A percentile compares a stretch with the other conserved stretches of the same genome.
phyloP scores from a whole-genome alignment of 2,888 invertebrate genomes.

The Rhimphoctona megacephalus region DNA sequence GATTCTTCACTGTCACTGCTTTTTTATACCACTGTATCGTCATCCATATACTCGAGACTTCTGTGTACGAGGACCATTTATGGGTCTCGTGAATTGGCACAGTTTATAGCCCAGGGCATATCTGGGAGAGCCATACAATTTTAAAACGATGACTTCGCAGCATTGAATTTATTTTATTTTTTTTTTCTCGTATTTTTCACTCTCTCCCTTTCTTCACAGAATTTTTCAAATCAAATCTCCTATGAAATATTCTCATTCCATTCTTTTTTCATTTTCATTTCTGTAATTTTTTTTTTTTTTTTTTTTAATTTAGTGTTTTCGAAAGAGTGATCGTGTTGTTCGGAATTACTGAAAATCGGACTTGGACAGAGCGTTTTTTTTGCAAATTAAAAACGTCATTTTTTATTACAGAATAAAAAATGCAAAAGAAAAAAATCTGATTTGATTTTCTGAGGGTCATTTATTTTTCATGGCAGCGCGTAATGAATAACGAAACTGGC shows the following conservation, averaged over 20 bases:
- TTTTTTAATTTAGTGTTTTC: too few species aligned
- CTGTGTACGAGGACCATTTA: background rate
- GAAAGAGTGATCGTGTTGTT: too few species aligned
- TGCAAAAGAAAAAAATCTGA: background rate
- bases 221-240: background rate
- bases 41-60: background rate
- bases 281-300: too few species aligned
- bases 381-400: background rate
- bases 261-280: background rate
- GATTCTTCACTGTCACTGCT: constrained; percentile 13
- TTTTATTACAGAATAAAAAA: background rate
- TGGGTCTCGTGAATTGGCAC: background rate
- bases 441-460: background rate
- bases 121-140: background rate
- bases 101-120: background rate
- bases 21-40: background rate
- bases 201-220: background rate
- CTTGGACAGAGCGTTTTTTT: too few species aligned
- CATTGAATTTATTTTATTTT: background rate
- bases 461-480: too few species aligned
- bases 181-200: background rate
- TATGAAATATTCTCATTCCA: background rate
- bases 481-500: background rate
- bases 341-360: too few species aligned
- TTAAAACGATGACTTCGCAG: background rate